Base-by-base conservation (phyloP, 2,113 vertebrate species). In the Tachuris rubrigastra region DNA sequence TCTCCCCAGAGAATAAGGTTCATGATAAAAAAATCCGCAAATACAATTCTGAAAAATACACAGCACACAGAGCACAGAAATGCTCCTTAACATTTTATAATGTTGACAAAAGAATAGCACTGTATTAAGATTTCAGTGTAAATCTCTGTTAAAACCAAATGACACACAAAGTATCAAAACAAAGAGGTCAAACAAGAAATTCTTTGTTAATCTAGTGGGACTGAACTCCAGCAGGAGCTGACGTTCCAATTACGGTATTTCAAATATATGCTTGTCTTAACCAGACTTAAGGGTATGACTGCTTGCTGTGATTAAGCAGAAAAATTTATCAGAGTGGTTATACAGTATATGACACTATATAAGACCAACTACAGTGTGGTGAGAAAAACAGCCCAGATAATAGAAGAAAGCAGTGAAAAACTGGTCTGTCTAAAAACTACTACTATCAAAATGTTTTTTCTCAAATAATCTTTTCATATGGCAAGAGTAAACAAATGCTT, bases 1-100 rank as follows among this genome's bases (percentile, higher is more conserved):
- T 99, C 99, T 92, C 99, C 99, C 99, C 99, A 99, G 37, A 99
- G 99, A 97, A 99, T 99, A 84, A 99, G 98, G 95, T 99, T 99
- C 99, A 99, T 99, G 96, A 99, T 97, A 92, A 99, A 99, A 97
- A 99, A 99, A 97, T 99, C 99, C 4, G 99, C 99, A 98, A 99
- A 99, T 25, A 99, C 99, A 83, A 99, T 99, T 67, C 99, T 99
- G 94, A 76, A 97, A 97, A 95, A 98, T 25, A 98, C n/a, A 95
- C 19, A 96, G 86, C 10, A 93, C 63, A 30, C 21, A 90, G 66
- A 67, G 90, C 74, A 95, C 10, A 84, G 73, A 91, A 83, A 95
- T 73, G 75, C 17, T 55, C 39, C 75, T 84, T 80, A 94, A 75
- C 25, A 72, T 89, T 76, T 44, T 8, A 75, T 76, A 71, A 42